Conservation (phyloP, 2,113 vertebrate species). For the Taurulus bubalis region DNA sequence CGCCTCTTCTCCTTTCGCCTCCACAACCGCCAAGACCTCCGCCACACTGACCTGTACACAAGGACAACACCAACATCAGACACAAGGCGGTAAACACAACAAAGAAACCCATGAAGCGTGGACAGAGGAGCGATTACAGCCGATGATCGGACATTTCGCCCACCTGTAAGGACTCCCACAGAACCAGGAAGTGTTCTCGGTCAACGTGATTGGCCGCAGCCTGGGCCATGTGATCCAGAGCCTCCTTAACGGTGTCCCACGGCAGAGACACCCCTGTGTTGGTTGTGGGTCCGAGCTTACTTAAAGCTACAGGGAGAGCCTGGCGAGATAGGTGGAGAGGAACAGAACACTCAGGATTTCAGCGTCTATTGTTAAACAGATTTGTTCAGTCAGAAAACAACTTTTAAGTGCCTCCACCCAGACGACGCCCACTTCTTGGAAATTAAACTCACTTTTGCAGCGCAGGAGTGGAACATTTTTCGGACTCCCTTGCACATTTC, state of each 20-base stretch:
- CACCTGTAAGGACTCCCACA: conserved; percentile 91
- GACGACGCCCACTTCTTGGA: neutral
- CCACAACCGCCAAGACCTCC: conserved; percentile 60
- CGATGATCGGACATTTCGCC: neutral
- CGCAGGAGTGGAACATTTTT: conserved; percentile 95
- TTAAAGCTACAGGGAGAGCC: conserved; percentile 87
- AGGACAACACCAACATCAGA: neutral
- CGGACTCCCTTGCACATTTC: conserved; percentile 97
- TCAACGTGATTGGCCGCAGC: conserved; percentile 84
- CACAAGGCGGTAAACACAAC: neutral
- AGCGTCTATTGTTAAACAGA: neutral
- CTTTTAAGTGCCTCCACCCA: neutral
- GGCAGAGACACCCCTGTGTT: conserved; percentile 82
- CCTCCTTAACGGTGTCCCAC: conserved; percentile 87
- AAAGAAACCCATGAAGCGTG: neutral
- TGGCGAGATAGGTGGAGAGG: conserved; percentile 52
- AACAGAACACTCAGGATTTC: neutral
- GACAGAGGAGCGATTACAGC: neutral
- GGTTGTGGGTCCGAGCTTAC: conserved; percentile 89
- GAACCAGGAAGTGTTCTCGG: conserved; percentile 88
- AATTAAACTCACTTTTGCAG: conserved; percentile 83
- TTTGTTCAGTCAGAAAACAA: neutral
- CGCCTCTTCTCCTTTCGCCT: conserved; percentile 57
- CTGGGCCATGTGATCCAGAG: conserved; percentile 87
- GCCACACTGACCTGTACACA: conserved; percentile 58